Base-by-base conservation (phyloP, 2,797 vertebrate genomes). In the Intellagama lesueurii region DNA sequence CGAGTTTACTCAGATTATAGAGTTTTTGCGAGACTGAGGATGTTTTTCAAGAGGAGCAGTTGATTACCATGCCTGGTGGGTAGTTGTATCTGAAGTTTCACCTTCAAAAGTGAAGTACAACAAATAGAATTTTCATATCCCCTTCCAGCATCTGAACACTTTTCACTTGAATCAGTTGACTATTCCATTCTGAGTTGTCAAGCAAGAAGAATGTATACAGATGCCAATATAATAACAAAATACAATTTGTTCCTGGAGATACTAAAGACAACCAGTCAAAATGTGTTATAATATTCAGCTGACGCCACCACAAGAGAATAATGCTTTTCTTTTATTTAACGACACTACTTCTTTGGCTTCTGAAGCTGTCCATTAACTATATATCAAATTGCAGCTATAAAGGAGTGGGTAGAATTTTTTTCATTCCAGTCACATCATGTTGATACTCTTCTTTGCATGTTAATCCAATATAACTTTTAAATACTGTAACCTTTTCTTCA, bases 401-500 rank as follows among this genome's bases (percentile, higher is more conserved):
- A 81, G 17, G 44, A 49, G 52, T 30, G 49, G 66, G 60, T 26
- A 44, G 4, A 60, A n/a, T 47, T 4, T 3, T 12, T 60, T 66
- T 75, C 22, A 6, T 26, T 64, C 32, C 64, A 28, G 1, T 85
- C 26, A 68, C 30, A 75, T 76, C 56, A 83, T 49, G 40, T 26
- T 47, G 16, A 68, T 35, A 44, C 60, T 88, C 6, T 79, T 68
- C 35, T 14, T 52, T 52, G 9, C 19, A 77, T 44, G 44, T 40
- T 8, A 28, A 76, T 76, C 72, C 88, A 82, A 40, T 19, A 66
- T 66, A 82, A 75, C 26, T 86, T 77, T 47, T 86, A 0, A 76
- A 0, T 12, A 40, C 89, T 81, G 93, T 77, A 81, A 56, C 81
- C 81, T 87, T 49, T 60, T 28, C 66, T 40, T 83, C 75, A 52